Conservation (phyloP, 2,888 invertebrate genomes). For the Rhimphoctona megacephalus region DNA sequence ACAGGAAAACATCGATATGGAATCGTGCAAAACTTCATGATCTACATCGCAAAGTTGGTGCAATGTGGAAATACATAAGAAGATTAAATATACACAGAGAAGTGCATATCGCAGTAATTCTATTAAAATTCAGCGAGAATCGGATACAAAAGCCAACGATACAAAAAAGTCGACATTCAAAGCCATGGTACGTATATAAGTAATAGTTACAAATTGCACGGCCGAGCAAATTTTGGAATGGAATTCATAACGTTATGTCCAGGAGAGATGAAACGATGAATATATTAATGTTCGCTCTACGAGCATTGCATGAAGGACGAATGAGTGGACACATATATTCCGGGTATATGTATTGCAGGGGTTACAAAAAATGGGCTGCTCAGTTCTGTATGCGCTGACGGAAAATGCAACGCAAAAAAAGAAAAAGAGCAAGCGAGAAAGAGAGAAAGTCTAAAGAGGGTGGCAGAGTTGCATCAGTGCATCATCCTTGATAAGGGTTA, state of each 20-base stretch:
- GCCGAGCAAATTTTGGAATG: constrained; percentile 38
- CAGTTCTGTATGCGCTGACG: constrained; percentile 34
- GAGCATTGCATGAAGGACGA: constrained; percentile 21
- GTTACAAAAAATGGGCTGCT: constrained; percentile 48
- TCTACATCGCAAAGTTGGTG: not conserved
- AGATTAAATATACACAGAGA: not conserved
- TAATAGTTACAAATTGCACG: constrained; percentile 2
- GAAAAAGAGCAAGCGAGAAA: constrained; percentile 8
- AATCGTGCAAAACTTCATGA: constrained; percentile 7
- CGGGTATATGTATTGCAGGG: constrained; percentile 6
- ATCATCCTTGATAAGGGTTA: constrained; percentile 68
- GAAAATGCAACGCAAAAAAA: constrained; percentile 7
- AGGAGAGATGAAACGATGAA: constrained; percentile 42
- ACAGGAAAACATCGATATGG: not conserved
- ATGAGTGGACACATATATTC: constrained; percentile 7
- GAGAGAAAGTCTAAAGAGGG: constrained; percentile 19
- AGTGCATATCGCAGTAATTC: not conserved
- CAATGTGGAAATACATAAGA: not conserved
- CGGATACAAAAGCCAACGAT: not conserved
- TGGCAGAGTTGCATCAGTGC: constrained; percentile 60
- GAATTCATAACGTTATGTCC: constrained; percentile 46
- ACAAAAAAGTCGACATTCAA: constrained; percentile 14
- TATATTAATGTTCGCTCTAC: constrained; percentile 40
- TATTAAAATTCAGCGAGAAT: not conserved
- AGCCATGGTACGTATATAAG: not conserved